Evolutionary conservation across 1,140 invertebrate genomes (phyloP), one percentile per base, ranked within the genome.

Genomic region (Ostrea denselamellosa): DNA sequence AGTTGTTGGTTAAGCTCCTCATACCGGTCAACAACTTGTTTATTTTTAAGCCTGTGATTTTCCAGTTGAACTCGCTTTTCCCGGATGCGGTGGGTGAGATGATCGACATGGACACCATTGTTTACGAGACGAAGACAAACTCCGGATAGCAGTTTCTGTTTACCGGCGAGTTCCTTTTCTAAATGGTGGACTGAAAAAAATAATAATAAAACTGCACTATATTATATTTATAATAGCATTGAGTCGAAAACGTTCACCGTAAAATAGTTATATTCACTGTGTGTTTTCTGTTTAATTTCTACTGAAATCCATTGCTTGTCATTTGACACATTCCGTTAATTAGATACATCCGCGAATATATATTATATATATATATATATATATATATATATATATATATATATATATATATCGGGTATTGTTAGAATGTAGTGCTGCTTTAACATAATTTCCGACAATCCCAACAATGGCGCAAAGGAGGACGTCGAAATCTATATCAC

Each of bases 41-140:
- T 83, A 25, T 83, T 83, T 17, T 83, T 17, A 0, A 22, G 44
- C 5, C 82, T 51, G 7, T 22, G 44, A 44, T 53, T 83, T 14
- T 83, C 82, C 82, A 83, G 52, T 53, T 17, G 44, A 19, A 28
- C 44, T 53, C 82, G 44, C 19, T 83, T 83, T 52, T 83, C 82
- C 19, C 82, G 82, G 2, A 83, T 83, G n/a, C 82, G 44, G 44
- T 52, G 44, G 4, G n/a, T 83, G 44, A 83, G 82, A 22, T 54
- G 44, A 52, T 83, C 44, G 19, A 83, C 51, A 22, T 83, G 22
- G 82, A 53, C 19, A 8, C 82, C 82, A 8, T 19, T 83, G 51
- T 83, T 52, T 51, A 83, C 44, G 10, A 83, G 82, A n/a, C 52
- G 82, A n/a, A n/a, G 44, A 10, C 52, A 53, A 0, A 83, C 82